Evolutionary conservation across 2,888 invertebrate genomes (phyloP).

Genomic region (Nesidiocoris tenuis): DNA sequence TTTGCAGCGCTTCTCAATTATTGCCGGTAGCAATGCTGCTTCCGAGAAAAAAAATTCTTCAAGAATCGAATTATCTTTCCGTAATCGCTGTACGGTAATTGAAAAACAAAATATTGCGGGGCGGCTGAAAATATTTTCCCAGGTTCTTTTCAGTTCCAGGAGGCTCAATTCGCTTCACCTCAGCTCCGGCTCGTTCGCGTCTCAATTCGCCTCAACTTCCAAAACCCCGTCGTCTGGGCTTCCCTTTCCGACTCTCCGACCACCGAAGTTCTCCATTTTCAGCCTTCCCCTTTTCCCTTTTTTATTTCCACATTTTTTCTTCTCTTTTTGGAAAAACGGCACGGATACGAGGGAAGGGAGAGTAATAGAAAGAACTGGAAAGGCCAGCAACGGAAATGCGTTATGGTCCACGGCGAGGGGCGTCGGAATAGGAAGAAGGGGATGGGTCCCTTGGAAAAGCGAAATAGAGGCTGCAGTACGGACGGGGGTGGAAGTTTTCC

Average conservation of each 20-base stretch:
- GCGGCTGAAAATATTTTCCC: too few species aligned
- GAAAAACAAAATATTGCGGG: too few species aligned
- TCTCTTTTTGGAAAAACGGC: not conserved
- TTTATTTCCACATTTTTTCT: not conserved
- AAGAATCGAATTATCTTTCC: too few species aligned
- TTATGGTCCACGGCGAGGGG: not conserved
- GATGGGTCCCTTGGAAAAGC: not conserved
- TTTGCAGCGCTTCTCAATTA: too few species aligned
- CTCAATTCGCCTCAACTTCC: not conserved
- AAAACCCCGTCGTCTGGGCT: not conserved
- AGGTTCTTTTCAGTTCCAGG: not conserved
- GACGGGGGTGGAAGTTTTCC: not conserved
- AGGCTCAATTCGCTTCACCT: not conserved
- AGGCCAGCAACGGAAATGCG: not conserved
- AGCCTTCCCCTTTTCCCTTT: not conserved
- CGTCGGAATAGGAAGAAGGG: not conserved
- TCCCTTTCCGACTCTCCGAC: not conserved
- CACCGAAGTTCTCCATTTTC: not conserved
- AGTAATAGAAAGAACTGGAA: not conserved
- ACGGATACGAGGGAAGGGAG: not conserved
- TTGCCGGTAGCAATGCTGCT: too few species aligned
- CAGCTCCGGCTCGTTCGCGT: not conserved
- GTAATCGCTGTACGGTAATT: too few species aligned
- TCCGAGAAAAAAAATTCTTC: too few species aligned
- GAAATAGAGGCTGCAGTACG: not conserved